Evolutionary conservation across 2,113 vertebrate genomes (phyloP).

Genomic region (Macquaria ambigua): DNA sequence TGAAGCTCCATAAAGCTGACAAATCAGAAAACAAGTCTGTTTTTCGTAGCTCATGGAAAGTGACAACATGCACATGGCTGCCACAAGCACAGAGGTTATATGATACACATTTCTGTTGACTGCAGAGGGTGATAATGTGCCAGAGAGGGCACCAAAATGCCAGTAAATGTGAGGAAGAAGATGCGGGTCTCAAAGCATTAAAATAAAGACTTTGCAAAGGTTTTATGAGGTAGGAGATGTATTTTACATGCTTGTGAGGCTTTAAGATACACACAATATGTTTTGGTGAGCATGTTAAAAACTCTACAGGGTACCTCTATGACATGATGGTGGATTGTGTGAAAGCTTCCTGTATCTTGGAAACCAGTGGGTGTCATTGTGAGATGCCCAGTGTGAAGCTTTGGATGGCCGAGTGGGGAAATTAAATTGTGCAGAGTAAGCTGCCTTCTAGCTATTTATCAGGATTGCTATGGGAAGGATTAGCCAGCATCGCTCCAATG

Average conservation of each 20-base stretch:
- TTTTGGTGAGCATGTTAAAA: neutral
- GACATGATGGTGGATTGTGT: constrained; percentile 14
- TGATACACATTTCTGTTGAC: neutral
- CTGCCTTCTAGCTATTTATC: constrained; percentile 59
- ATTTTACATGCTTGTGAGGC: neutral
- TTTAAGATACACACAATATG: neutral
- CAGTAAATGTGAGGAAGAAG: neutral
- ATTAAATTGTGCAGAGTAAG: constrained; percentile 63
- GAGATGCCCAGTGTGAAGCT: constrained; percentile 28
- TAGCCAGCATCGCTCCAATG: constrained; percentile 31
- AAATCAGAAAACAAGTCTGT: neutral
- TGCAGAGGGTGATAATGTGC: no score
- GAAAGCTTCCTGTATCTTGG: neutral
- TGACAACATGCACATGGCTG: neutral
- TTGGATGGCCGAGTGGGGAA: constrained; percentile 34
- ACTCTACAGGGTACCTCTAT: neutral
- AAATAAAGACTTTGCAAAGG: neutral
- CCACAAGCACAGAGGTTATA: neutral
- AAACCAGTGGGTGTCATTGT: constrained; percentile 19
- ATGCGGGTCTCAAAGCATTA: neutral
- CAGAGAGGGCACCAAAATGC: neutral
- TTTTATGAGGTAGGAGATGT: neutral
- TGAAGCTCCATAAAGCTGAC: neutral
- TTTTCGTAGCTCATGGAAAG: neutral
- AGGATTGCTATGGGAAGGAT: constrained; percentile 54